Conservation (phyloP, 2,113 vertebrate genomes). For the Pelusios castaneus region DNA sequence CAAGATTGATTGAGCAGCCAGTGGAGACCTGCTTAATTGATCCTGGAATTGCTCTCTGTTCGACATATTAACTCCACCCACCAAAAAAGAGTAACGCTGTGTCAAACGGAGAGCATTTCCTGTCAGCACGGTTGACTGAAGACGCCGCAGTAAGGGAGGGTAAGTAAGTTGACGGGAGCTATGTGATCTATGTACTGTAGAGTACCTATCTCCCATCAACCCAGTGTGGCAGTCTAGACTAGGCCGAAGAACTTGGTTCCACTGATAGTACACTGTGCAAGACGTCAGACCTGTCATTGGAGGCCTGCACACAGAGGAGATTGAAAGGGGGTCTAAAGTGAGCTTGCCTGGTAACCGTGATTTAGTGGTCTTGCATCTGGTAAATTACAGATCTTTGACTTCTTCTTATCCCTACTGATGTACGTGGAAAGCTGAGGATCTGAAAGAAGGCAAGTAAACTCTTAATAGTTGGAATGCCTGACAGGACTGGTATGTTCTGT, state of each 20-base stretch:
- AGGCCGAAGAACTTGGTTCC: neutral
- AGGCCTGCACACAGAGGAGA: neutral
- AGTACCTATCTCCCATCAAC: no score
- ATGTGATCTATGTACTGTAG: no score
- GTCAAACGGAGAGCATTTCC: no score
- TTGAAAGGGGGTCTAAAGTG: neutral
- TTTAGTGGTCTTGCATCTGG: neutral
- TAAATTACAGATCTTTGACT: neutral
- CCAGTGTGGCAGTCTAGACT: no score
- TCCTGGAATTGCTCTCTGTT: no score
- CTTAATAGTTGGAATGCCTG: neutral
- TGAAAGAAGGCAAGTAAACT: neutral
- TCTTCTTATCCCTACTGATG: neutral
- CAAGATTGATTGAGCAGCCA: no score
- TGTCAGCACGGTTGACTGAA: no score
- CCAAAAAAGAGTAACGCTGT: no score
- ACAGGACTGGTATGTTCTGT: neutral
- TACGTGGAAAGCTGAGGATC: neutral
- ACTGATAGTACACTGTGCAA: neutral
- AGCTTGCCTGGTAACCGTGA: neutral
- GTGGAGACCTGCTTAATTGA: no score
- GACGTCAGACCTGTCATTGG: neutral
- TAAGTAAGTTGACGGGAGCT: no score
- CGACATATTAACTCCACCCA: no score
- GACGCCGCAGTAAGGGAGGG: no score